phyloP scores from a whole-genome alignment of 2,113 vertebrate genomes.

The Macrotus californicus region DNA sequence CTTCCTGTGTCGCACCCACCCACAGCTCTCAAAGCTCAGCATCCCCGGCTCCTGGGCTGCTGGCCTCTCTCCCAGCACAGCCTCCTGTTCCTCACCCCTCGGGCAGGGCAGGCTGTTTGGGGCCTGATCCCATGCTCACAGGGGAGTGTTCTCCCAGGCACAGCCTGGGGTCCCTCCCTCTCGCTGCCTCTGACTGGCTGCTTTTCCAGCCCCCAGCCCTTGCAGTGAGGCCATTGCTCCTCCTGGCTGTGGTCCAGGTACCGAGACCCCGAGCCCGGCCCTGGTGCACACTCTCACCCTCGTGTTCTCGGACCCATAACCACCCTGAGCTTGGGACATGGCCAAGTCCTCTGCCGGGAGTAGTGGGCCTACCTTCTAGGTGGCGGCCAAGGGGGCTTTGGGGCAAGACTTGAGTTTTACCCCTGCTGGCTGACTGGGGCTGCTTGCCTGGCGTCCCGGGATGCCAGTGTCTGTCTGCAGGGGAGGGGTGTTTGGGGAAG shows the following conservation, averaged over 20 bases:
- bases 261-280: not conserved
- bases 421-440: not conserved
- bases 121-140: rapidly evolving
- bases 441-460: rapidly evolving
- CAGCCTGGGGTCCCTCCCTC: not conserved
- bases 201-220: not conserved
- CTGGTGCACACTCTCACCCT: rapidly evolving
- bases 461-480: not conserved
- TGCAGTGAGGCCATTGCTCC: rapidly evolving
- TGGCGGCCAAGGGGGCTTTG: rapidly evolving
- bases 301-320: rapidly evolving
- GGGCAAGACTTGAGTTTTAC: not conserved
- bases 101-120: not conserved
- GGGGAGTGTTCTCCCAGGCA: rapidly evolving
- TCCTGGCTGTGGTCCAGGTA: rapidly evolving
- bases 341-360: rapidly evolving
- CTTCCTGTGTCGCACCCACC: not conserved
- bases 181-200: not conserved
- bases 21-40: rapidly evolving
- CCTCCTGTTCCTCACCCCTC: not conserved
- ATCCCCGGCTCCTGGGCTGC: rapidly evolving
- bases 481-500: not conserved
- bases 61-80: rapidly evolving
- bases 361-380: not conserved
- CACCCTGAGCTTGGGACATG: not conserved